Evolutionary conservation across 2,797 vertebrate genomes (phyloP), one percentile per base, ranked within the genome.

Genomic region (Hippocampus kuda): DNA sequence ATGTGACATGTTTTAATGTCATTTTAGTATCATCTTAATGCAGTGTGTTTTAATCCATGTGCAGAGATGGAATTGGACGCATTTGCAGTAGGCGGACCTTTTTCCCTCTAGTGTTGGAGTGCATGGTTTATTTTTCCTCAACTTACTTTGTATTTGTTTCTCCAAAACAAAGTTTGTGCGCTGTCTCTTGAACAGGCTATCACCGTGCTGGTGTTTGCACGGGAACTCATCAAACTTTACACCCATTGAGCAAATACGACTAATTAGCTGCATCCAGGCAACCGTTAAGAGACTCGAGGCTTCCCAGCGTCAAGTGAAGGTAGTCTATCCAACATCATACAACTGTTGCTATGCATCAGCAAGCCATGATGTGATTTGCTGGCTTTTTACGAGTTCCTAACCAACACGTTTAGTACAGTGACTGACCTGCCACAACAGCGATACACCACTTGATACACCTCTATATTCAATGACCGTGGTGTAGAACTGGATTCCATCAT

Each of bases 191-290:
- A 51, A 24, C 57, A 34, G 65, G 26, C 20, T 18, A 53, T 66
- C 48, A 34, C 15, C 27, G 12, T 13, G 7, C 57, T 8, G 1
- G 41, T 68, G 66, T 74, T 68, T 73, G 57, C 70, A 71, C 7
- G 70, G 30, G 51, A 46, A 64, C 74, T 73, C 49, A 60, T 69
- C 46, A 53, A 67, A 30, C 67, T 26, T 48, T 53, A 81, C 71
- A 44, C 66, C 54, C 66, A 70, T 34, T 42, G 68, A 75, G 73
- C 72, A 84, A 82, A 86, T 16, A 76, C 30, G 20, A 57, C 26
- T 64, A 60, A 68, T 27, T 63, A 49, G 27, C 64, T 64, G 81
- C 75, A 70, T 44, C 81, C 69, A 68, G 59, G 81, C 70, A 78
- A 82, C 81, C 20, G 1, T 18, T n/a, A 49, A 41, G 41, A 44